A percentile compares a stretch with the other conserved stretches of the same genome.
These are phyloP conservation scores for Dendrolimus houi DNA, from an alignment of 2,888 invertebrate genomes.

Conservation along the genomic window DNA sequence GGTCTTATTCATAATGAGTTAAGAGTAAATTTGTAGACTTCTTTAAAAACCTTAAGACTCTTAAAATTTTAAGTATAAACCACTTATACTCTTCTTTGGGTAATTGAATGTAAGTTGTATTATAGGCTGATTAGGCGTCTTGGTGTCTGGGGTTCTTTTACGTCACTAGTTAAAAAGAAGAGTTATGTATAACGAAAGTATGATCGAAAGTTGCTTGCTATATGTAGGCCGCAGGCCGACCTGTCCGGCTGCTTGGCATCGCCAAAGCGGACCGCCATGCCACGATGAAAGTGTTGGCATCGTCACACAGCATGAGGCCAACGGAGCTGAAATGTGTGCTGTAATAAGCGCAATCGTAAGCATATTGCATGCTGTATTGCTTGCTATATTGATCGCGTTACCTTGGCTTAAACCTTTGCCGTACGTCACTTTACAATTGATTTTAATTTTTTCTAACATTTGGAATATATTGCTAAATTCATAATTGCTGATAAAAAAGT, in stretches of 20 bases:
- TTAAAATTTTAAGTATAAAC: no score
- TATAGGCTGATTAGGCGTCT: constrained; percentile 34
- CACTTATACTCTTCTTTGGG: no score
- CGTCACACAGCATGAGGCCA: constrained; percentile 6
- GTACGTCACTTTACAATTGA: no score
- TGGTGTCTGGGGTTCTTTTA: constrained; percentile 46
- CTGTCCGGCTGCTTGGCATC: constrained; percentile 45
- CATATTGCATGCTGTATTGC: background rate
- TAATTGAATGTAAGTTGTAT: no score
- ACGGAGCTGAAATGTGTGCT: background rate
- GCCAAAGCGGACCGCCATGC: constrained; percentile 19
- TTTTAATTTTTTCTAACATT: no score
- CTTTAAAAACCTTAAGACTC: no score
- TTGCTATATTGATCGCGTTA: no score
- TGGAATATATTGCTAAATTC: no score
- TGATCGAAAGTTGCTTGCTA: constrained; percentile 72
- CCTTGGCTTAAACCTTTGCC: no score
- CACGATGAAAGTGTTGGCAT: constrained; percentile 43
- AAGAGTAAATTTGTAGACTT: no score
- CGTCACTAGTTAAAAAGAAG: constrained; percentile 49
- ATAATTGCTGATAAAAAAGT: no score
- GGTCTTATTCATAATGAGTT: no score
- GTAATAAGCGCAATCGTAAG: background rate
- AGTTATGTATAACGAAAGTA: constrained; percentile 63
- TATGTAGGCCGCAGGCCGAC: constrained; percentile 65